A percentile compares a stretch with the other conserved stretches of the same genome.
phyloP scores from a whole-genome alignment of 2,113 vertebrate genomes.

The Pelodiscus sinensis region DNA sequence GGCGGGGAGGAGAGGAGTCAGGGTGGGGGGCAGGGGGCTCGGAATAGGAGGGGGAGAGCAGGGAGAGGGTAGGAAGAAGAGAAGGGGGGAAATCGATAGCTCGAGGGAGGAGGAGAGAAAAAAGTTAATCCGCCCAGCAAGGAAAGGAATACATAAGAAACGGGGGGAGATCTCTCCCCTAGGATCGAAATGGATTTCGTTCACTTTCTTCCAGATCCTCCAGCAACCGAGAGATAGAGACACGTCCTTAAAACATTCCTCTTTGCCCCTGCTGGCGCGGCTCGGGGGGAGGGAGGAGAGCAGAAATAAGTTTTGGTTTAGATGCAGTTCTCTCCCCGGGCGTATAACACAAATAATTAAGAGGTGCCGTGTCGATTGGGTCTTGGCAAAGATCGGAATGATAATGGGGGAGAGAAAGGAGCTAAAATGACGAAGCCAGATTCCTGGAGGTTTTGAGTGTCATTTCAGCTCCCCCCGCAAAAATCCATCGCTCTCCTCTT shows the following conservation, averaged over 20 bases:
- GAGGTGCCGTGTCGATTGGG: background rate
- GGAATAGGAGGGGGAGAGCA: too few species aligned
- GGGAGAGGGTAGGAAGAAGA: background rate
- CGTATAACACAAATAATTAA: background rate
- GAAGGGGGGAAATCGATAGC: background rate
- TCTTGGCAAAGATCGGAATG: background rate
- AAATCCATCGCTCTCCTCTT: background rate
- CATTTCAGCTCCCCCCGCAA: background rate
- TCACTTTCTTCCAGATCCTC: background rate
- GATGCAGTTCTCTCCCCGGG: background rate
- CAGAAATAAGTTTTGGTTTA: background rate
- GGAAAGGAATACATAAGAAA: too few species aligned
- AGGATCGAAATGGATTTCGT: background rate
- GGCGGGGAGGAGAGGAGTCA: too few species aligned
- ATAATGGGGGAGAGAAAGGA: background rate
- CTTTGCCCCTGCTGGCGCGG: background rate
- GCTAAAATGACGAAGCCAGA: background rate
- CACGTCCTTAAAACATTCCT: too few species aligned
- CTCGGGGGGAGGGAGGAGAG: background rate
- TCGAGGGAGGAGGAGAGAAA: too few species aligned
- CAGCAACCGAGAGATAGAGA: background rate
- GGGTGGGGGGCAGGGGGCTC: background rate
- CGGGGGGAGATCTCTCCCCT: background rate
- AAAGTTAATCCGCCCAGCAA: background rate
- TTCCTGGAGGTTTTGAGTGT: background rate